Evolutionary conservation across 64 coral and sea anemone species (phyloP), one percentile per base, ranked within the genome.

Genomic region (Hydrozoanthus tunicans): DNA sequence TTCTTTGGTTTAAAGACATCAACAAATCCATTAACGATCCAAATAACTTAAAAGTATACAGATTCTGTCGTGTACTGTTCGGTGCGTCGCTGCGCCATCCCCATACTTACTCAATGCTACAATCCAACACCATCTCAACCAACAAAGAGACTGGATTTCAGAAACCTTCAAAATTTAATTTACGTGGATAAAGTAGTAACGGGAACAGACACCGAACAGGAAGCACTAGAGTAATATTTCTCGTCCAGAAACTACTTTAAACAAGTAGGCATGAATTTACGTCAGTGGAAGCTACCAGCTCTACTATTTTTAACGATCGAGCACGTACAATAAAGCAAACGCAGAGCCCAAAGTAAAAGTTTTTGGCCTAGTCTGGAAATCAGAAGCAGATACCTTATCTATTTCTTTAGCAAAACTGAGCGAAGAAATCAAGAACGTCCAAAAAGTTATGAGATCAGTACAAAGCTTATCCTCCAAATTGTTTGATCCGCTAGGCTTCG

Each of bases 181-280:
- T 1, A 43, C 32, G 2, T 1, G 32, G 32, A 43, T 43, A 43
- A 43, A 0, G 32, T 43, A 43, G 32, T 70, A 70, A 90, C 73
- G 11, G 88, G 88, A 90, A 79, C 73, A 77, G 53, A 89, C 86
- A 79, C 73, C 11, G 26, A 77, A 72, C 8, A 73, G 26, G 88
- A 90, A 90, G 72, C 88, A 56, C 75, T 78, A 72, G 14, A 78
- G 56, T 90, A 79, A 43, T 90, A 79, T 76, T 78, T 76, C 20
- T 78, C 73, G 75, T 78, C 58, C 57, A 90, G 88, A 90, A 78
- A 90, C 73, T 58, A 53, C 64, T 90, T 90, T 76, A 75, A 78
- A 60, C 59, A 78, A 54, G 88, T 72, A 63, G 69, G 88, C 60
- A 1, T 70, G 67, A 70, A 70, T 70, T 70, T 15, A 86, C 15